Percentiles rank a stretch among this genome's conserved stretches.
Evolutionary conservation across 2,888 invertebrate genomes (phyloP).

Genomic region (Anodontia alba): DNA sequence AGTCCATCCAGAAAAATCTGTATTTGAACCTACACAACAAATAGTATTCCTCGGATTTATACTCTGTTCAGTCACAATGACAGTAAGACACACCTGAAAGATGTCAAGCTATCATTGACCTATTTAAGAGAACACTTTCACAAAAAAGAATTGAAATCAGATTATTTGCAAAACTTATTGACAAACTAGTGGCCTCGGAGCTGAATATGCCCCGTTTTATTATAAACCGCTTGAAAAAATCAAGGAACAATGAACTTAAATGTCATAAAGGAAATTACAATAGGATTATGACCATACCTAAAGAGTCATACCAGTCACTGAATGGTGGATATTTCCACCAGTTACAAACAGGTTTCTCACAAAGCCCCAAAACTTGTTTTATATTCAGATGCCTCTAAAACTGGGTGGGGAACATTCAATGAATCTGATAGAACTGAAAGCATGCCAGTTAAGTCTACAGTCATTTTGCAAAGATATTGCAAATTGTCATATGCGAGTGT

Average conservation of each 20-base stretch:
- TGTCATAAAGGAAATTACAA: slow-evolving; percentile 42
- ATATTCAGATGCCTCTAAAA: slow-evolving; percentile 42
- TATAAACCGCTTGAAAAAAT: slow-evolving; percentile 43
- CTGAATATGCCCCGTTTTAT: slow-evolving; percentile 46
- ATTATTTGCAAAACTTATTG: not conserved
- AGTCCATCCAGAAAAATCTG: slow-evolving; percentile 56
- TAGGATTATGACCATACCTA: slow-evolving; percentile 19
- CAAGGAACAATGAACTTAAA: slow-evolving; percentile 31
- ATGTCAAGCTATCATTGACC: not conserved
- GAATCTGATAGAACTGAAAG: slow-evolving; percentile 16
- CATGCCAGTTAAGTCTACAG: too few species aligned
- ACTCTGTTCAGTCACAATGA: slow-evolving; percentile 49
- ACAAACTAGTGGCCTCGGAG: slow-evolving; percentile 51
- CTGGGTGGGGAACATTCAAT: slow-evolving; percentile 38
- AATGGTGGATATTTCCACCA: slow-evolving; percentile 44
- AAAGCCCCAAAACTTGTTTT: slow-evolving; percentile 24
- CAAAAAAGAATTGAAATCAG: slow-evolving; percentile 26
- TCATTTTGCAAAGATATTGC: too few species aligned
- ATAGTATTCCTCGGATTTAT: slow-evolving; percentile 54
- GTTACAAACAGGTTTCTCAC: slow-evolving; percentile 24
- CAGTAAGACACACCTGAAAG: slow-evolving; percentile 29
- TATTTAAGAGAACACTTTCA: slow-evolving; percentile 9
- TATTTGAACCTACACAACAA: slow-evolving; percentile 39
- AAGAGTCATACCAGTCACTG: not conserved
- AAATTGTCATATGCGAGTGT: too few species aligned